A percentile compares a stretch with the other conserved stretches of the same genome.
Conservation (phyloP, 2,888 invertebrate genomes). For the Thymelicus acteon region DNA sequence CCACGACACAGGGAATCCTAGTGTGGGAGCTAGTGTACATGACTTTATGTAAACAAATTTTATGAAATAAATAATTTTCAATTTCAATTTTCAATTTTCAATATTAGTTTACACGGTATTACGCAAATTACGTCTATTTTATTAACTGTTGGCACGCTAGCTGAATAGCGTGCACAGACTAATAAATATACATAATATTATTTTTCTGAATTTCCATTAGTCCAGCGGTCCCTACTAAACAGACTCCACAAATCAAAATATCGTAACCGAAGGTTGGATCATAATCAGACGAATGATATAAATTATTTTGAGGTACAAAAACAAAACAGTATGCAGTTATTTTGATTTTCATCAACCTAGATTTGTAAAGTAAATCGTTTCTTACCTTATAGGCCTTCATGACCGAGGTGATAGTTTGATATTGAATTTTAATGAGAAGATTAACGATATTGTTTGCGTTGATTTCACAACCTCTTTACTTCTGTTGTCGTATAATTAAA, state of each 20-base stretch:
- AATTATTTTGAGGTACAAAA: constrained; percentile 22
- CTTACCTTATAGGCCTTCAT: constrained; percentile 14
- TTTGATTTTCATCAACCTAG: constrained; percentile 2
- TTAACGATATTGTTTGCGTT: constrained; percentile 21
- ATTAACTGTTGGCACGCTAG: too few relatives aligned
- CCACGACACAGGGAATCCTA: too few relatives aligned
- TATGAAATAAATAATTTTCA: too few relatives aligned
- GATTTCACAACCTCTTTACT: constrained; percentile 24
- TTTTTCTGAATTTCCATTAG: constrained; percentile 1
- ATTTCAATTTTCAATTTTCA: constrained; percentile 43
- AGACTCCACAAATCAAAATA: constrained; percentile 8
- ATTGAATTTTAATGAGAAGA: constrained; percentile 24
- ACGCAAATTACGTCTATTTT: too few relatives aligned
- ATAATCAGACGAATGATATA: constrained; percentile 20
- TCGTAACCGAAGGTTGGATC: constrained; percentile 11
- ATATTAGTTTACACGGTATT: constrained; percentile 40
- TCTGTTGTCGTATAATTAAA: constrained; percentile 26
- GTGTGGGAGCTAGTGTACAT: too few relatives aligned
- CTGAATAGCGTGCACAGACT: too few relatives aligned
- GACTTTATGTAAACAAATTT: too few relatives aligned
- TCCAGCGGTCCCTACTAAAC: neutral
- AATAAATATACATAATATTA: constrained; percentile 4
- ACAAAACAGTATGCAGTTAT: neutral
- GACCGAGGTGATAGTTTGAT: constrained; percentile 14
- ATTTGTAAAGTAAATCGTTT: constrained; percentile 15